Conservation (phyloP, 2,888 invertebrate genomes). For the Caenorhabditis sp. region DNA sequence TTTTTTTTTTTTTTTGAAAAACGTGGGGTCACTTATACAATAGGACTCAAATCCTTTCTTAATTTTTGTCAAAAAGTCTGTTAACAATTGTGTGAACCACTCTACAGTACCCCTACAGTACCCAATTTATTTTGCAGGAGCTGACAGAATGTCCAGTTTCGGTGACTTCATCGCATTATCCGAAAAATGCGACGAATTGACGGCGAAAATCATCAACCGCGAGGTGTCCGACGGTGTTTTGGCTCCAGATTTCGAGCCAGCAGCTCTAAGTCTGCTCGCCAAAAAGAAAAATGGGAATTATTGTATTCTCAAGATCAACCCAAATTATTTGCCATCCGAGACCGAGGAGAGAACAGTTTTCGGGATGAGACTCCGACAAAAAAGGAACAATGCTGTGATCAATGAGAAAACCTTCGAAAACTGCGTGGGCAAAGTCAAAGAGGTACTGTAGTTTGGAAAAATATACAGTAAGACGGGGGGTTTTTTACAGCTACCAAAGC, state of each 20-base stretch:
- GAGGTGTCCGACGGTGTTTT: constrained; percentile 98
- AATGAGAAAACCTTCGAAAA: constrained; percentile 82
- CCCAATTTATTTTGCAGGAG: constrained; percentile 75
- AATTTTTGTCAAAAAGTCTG: no score
- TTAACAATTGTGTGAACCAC: no score
- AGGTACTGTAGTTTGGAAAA: not conserved
- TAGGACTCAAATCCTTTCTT: no score
- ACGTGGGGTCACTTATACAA: no score
- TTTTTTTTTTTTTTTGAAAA: constrained; percentile 2
- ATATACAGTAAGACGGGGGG: not conserved
- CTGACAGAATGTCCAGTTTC: constrained; percentile 98
- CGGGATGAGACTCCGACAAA: constrained; percentile 83
- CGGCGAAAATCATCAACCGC: constrained; percentile 87
- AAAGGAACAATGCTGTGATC: constrained; percentile 87
- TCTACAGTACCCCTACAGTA: no score
- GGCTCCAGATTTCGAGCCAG: constrained; percentile 87
- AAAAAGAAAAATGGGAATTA: constrained; percentile 94
- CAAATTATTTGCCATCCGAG: constrained; percentile 82
- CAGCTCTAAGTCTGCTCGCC: constrained; percentile 84
- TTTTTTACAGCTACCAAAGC: constrained; percentile 77
- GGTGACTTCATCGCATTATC: constrained; percentile 96
- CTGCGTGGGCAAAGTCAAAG: constrained; percentile 79
- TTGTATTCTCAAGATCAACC: constrained; percentile 90
- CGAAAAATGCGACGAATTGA: constrained; percentile 86
- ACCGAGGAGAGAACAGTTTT: constrained; percentile 85